phyloP scores from a whole-genome alignment of 1,140 invertebrate genomes.

The Mylabris phalerata region DNA sequence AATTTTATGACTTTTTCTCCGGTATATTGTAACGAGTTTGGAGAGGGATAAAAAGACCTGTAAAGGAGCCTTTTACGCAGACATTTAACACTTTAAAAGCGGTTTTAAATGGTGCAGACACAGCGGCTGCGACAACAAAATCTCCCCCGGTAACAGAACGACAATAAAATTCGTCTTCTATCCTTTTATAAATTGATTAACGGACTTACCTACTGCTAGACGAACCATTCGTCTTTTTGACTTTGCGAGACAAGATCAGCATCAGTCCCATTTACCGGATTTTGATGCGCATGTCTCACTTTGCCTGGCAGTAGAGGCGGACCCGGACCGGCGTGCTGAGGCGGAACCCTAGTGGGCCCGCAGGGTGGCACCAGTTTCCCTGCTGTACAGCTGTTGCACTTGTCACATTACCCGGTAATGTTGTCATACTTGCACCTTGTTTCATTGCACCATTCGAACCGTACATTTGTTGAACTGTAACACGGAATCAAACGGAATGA shows the following conservation, averaged over 20 bases:
- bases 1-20: no score
- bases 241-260: constrained; percentile 35
- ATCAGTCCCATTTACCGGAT: constrained; percentile 33
- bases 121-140: no score
- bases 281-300: constrained; percentile 46
- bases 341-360: constrained; percentile 74
- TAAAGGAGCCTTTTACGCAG: no score
- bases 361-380: constrained; percentile 92
- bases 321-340: constrained; percentile 58
- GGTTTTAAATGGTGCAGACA: no score
- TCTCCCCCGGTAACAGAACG: no score
- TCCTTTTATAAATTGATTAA: no score
- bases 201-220: constrained; percentile 51
- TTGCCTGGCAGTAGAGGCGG: constrained; percentile 68
- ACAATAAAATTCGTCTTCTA: no score
- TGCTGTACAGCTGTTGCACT: constrained; percentile 54
- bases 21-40: no score
- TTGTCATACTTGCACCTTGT: constrained; percentile 52
- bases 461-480: constrained; percentile 70
- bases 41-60: no score
- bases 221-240: constrained; percentile 63
- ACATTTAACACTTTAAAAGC: no score
- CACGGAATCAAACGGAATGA: constrained; percentile 28
- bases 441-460: constrained; percentile 70
- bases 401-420: constrained; percentile 44